Conservation (phyloP, 64 coral and sea anemone genomes). For the Platygyra sinensis region DNA sequence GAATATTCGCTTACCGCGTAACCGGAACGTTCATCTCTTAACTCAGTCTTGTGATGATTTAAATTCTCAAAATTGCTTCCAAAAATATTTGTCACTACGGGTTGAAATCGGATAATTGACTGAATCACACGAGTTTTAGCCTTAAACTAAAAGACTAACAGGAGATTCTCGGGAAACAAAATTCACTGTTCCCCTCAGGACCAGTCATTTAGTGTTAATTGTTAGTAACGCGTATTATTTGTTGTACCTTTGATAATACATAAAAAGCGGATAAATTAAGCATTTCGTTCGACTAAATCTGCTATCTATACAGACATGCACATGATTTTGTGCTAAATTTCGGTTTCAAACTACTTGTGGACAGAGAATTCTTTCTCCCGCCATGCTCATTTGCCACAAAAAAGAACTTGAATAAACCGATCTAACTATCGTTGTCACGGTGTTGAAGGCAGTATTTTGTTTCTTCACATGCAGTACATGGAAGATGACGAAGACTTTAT, state of each 20-base stretch:
- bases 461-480: constrained; percentile 2
- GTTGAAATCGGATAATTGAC: not conserved
- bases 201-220: too few relatives aligned
- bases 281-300: too few relatives aligned
- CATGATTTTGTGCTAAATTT: too few relatives aligned
- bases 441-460: not conserved
- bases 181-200: too few relatives aligned
- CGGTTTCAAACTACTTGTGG: too few relatives aligned
- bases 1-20: not conserved
- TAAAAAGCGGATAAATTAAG: too few relatives aligned
- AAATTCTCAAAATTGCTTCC: not conserved
- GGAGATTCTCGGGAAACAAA: too few relatives aligned
- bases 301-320: too few relatives aligned
- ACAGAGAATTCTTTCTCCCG: too few relatives aligned
- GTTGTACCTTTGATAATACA: too few relatives aligned
- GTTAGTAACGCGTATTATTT: too few relatives aligned
- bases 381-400: not conserved
- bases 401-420: not conserved
- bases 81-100: not conserved
- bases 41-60: not conserved
- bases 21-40: not conserved
- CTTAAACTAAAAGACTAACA: too few relatives aligned
- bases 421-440: not conserved
- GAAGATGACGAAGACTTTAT: not conserved
- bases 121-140: not conserved